A percentile compares a stretch with the other conserved stretches of the same genome.
These are phyloP conservation scores for Lanistes nyassanus DNA, from an alignment of 1,140 invertebrate species.

Conservation along the genomic window DNA sequence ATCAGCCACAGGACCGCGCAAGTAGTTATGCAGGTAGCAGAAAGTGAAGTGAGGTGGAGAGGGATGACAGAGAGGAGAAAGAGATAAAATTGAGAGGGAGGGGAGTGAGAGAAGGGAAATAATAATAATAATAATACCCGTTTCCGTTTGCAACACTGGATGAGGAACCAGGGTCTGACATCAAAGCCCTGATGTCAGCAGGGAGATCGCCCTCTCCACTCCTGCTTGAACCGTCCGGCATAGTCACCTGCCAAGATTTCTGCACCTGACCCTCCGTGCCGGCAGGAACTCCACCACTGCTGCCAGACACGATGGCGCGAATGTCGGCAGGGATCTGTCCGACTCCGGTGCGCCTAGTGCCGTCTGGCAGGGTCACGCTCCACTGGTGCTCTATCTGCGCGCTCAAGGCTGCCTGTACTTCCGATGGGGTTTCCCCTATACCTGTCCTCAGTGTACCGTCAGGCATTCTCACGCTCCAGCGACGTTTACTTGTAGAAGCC, in stretches of 20 bases:
- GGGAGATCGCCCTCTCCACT: constrained; percentile 27
- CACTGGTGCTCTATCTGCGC: background rate
- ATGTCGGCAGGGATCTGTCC: constrained; percentile 14
- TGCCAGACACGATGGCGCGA: constrained; percentile 1
- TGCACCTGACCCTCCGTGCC: background rate
- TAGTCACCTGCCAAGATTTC: constrained; percentile 25
- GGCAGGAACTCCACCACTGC: background rate
- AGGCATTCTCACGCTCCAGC: constrained; percentile 22
- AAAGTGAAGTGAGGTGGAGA: too few species aligned
- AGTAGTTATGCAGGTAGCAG: too few species aligned
- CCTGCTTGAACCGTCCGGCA: constrained; percentile 31
- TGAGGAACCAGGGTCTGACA: constrained; percentile 2
- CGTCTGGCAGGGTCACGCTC: constrained; percentile 23
- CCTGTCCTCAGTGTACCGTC: constrained; percentile 23
- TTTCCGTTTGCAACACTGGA: background rate
- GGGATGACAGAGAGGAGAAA: too few species aligned
- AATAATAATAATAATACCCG: background rate
- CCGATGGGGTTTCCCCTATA: constrained; percentile 13
- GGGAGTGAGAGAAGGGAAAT: background rate
- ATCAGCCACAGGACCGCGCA: too few species aligned
- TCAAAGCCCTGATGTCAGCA: constrained; percentile 1
- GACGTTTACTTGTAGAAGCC: too few species aligned
- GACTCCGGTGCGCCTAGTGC: constrained; percentile 1
- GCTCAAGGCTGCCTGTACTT: constrained; percentile 16
- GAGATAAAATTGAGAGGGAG: background rate